phyloP scores from a whole-genome alignment of 2,113 vertebrate genomes.

The Rhipidura dahli region DNA sequence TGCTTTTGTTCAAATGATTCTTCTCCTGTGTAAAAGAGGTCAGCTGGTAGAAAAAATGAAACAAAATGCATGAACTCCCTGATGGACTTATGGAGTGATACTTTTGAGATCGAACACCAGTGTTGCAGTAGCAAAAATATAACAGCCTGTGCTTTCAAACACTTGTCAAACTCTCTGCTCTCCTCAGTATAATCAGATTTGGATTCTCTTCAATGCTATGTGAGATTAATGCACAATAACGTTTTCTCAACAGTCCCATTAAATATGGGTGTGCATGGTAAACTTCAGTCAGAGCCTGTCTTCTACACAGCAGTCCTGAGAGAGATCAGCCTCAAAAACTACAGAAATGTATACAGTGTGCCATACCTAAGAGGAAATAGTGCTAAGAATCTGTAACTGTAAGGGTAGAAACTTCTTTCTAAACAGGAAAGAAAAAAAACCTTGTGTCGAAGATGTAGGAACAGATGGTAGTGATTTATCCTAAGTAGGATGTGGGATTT shows the following conservation, averaged over 20 bases:
- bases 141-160: background rate
- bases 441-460: background rate
- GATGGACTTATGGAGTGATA: background rate
- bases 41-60: background rate
- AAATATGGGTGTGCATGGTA: background rate
- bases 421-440: background rate
- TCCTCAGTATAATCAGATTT: background rate
- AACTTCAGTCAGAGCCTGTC: background rate
- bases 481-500: background rate
- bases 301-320: background rate
- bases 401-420: background rate
- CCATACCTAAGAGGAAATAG: background rate
- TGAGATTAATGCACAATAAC: background rate
- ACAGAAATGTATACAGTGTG: background rate
- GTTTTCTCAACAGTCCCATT: background rate
- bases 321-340: background rate
- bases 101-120: background rate
- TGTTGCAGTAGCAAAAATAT: background rate
- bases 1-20: background rate
- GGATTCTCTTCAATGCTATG: background rate
- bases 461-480: background rate
- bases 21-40: background rate
- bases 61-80: background rate
- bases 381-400: background rate
- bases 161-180: background rate